Base-by-base conservation (phyloP, 2,113 vertebrate species). In the Benitochromis conjunctus region DNA sequence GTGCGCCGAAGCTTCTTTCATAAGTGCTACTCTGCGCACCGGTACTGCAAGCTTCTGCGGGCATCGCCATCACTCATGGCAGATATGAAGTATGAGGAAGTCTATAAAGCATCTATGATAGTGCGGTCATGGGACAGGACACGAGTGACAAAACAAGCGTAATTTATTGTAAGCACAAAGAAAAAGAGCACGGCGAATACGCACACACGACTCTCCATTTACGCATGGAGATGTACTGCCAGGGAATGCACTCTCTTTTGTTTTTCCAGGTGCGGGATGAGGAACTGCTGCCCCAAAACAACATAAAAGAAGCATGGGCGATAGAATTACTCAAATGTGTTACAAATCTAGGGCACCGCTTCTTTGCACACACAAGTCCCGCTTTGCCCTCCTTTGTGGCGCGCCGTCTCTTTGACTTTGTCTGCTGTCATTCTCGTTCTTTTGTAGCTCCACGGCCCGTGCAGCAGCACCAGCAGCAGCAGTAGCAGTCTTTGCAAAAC, bases 11-110 rank as follows among this genome's bases (percentile, higher is more conserved):
- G 93, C 88, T 86, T 82, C 94, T 94, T 29, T 93, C 93, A 43
- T 6, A 78, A 51, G 85, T 60, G 62, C 82, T 78, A 82, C 83
- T 88, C 66, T 81, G 88, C 87, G 89, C 93, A 87, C 91, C 82
- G 85, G 89, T 80, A 31, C 92, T 54, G 92, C 93, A 92, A 80
- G 88, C 88, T 74, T 93, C 91, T 34, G 86, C 88, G 62, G 94
- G 89, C 95, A 95, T 93, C 88, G 95, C 94, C 95, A 96, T 96
- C 92, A 93, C 95, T 95, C 94, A 94, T 90, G 88, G 90, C 71
- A 89, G 74, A 88, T 92, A 80, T 90, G 91, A 90, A 94, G 86
- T 89, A 93, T 84, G 85, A 93, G 90, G 90, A 94, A 94, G 93
- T 94, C 88, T 91, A 86, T 83, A 84, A 87, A 85, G 90, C 89